Evolutionary conservation across 2,113 vertebrate species (phyloP).

Genomic region (Phoenicopterus ruber): DNA sequence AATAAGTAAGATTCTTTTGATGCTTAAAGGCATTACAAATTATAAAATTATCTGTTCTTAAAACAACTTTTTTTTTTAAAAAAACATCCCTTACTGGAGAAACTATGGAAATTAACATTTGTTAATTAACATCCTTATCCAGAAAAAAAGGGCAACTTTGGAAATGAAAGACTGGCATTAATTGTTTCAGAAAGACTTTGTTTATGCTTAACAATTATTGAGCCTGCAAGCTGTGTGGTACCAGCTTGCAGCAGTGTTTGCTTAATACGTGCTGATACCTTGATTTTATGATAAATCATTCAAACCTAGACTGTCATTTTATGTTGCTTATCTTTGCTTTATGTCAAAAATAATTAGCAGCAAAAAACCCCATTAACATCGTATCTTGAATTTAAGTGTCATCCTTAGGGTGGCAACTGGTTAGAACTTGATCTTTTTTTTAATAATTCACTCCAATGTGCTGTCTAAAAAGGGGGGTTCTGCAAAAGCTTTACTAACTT

Average conservation of each 20-base stretch:
- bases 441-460: not conserved
- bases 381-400: not conserved
- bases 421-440: not conserved
- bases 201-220: not conserved
- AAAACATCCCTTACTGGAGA: not conserved
- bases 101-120: not conserved
- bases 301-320: not conserved
- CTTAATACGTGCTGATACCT: not conserved
- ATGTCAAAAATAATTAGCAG: not conserved
- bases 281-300: not conserved
- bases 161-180: not conserved
- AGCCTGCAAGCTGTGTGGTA: not conserved
- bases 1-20: slow-evolving; percentile 86
- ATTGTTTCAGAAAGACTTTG: not conserved
- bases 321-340: not conserved
- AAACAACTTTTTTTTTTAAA: too few species aligned
- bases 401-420: not conserved
- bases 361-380: not conserved
- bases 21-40: not conserved
- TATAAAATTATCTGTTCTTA: not conserved
- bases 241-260: not conserved
- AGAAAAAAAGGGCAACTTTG: not conserved
- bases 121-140: not conserved
- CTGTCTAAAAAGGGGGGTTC: not conserved
- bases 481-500: not conserved